Base-by-base conservation (phyloP, 2,797 vertebrate genomes). In the Otus scops region DNA sequence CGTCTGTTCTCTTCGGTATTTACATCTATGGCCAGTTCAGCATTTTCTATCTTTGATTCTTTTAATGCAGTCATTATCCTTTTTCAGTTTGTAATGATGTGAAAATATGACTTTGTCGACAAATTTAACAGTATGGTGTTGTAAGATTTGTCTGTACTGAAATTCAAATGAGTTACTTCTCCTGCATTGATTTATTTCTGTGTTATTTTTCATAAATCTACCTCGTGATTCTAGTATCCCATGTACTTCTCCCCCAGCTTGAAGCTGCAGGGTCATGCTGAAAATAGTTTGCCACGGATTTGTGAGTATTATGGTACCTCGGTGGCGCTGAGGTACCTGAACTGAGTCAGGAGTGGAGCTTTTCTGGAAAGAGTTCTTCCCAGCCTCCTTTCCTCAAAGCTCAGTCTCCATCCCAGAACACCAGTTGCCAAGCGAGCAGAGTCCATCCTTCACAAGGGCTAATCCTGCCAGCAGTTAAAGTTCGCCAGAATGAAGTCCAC, bases 11-110 rank as follows among this genome's bases (percentile, higher is more conserved):
- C 32, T 54, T 76, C 1, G 0, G 4, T 80, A 41, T 91, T 80
- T 92, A 68, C 21, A 21, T 89, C 59, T 67, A 1, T 39, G 43
- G 3, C 24, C 10, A 39, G 13, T 80, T 83, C 45, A 78, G 61
- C 26, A 30, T 90, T 86, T 85, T 78, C 32, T 15, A 9, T 86
- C 48, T 74, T 69, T 48, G 6, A 48, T 75, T 88, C 36, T 38
- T 4, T 81, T 89, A 67, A 34, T 1, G 1, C 73, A 30, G 10
- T 53, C 21, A 28, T 79, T 89, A 56, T 26, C 16, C 4, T 85
- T 22, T 61, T 85, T 15, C 17, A 22, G 7, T 67, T 71, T 67
- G 10, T 59, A 76, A 38, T 3, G 19, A 43, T 0, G 0, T 36
- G 76, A 79, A 39, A 67, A 71, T 11, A 38, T 11, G 6, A 65